phyloP scores from a whole-genome alignment of 2,113 vertebrate genomes.

The Gymnorhina tibicen region DNA sequence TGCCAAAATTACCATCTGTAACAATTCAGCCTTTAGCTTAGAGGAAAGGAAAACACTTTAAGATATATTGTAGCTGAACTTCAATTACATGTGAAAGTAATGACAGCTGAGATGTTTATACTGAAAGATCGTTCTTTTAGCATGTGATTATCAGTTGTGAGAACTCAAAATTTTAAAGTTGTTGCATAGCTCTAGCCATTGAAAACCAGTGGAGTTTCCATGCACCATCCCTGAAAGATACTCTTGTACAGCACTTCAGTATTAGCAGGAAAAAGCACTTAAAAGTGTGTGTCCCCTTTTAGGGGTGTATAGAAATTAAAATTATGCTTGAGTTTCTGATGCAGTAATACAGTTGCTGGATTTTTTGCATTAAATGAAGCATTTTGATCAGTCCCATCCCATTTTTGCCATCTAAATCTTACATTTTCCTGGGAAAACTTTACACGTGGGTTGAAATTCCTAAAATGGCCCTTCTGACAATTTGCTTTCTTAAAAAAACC shows the following conservation, averaged over 20 bases:
- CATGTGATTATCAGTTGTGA: not conserved
- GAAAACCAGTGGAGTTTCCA: not conserved
- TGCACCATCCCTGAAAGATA: not conserved
- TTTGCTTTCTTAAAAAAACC: not conserved
- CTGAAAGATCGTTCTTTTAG: not conserved
- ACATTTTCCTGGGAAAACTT: not conserved
- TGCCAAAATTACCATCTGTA: slow-evolving; percentile 55
- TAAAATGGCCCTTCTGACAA: not conserved
- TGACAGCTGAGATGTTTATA: not conserved
- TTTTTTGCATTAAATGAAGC: not conserved
- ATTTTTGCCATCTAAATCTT: not conserved
- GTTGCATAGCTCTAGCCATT: not conserved
- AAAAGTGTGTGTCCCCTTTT: not conserved
- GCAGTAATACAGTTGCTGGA: not conserved
- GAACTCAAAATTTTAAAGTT: not conserved
- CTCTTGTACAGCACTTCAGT: not conserved
- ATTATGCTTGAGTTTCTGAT: not conserved
- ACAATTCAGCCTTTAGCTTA: slow-evolving; percentile 3
- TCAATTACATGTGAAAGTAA: not conserved
- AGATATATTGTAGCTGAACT: slow-evolving; percentile 4
- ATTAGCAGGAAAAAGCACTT: not conserved
- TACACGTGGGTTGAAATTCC: not conserved
- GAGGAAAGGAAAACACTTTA: slow-evolving; percentile 13
- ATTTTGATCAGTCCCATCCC: not conserved
- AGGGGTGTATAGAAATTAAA: not conserved